phyloP scores from a whole-genome alignment of 2,888 invertebrate species.

The Luperina testacea region DNA sequence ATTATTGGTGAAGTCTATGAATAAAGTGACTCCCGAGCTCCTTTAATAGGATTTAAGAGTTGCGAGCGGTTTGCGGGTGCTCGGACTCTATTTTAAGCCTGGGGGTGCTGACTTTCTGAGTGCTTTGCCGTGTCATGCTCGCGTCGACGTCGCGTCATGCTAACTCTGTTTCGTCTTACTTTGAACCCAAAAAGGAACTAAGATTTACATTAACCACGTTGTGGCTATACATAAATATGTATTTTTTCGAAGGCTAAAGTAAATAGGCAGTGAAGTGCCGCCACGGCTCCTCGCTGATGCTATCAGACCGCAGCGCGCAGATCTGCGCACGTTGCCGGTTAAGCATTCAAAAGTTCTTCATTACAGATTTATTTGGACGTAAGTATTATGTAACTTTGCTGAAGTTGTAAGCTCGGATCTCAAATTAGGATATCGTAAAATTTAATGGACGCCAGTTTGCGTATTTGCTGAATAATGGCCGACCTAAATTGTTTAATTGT shows the following conservation, averaged over 20 bases:
- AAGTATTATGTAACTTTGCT: slow-evolving; percentile 54
- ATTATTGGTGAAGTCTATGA: slow-evolving; percentile 73
- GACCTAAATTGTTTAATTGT: slow-evolving; percentile 76
- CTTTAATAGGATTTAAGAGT: slow-evolving; percentile 84
- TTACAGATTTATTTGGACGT: slow-evolving; percentile 60
- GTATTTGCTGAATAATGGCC: slow-evolving; percentile 73
- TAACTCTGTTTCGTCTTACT: slow-evolving; percentile 61
- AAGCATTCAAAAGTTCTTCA: slow-evolving; percentile 62
- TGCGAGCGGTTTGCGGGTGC: slow-evolving; percentile 79
- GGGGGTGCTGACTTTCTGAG: slow-evolving; percentile 80
- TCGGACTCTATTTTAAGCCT: slow-evolving; percentile 80
- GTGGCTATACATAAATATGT: slow-evolving; percentile 45
- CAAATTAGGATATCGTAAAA: slow-evolving; percentile 70
- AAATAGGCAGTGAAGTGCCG: slow-evolving; percentile 54
- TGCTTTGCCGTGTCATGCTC: slow-evolving; percentile 83
- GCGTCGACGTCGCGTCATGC: slow-evolving; percentile 58
- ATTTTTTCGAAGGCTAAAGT: slow-evolving; percentile 38
- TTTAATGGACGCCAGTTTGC: slow-evolving; percentile 70
- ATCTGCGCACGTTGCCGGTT: slow-evolving; percentile 47
- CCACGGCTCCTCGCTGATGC: slow-evolving; percentile 52
- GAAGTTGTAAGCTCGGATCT: slow-evolving; percentile 64
- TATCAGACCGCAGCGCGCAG: slow-evolving; percentile 57
- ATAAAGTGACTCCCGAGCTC: slow-evolving; percentile 72
- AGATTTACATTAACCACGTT: slow-evolving; percentile 47
- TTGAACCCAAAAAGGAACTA: slow-evolving; percentile 44